Conservation (phyloP, 1,140 invertebrate species). For the Aporrectodea caliginosa region DNA sequence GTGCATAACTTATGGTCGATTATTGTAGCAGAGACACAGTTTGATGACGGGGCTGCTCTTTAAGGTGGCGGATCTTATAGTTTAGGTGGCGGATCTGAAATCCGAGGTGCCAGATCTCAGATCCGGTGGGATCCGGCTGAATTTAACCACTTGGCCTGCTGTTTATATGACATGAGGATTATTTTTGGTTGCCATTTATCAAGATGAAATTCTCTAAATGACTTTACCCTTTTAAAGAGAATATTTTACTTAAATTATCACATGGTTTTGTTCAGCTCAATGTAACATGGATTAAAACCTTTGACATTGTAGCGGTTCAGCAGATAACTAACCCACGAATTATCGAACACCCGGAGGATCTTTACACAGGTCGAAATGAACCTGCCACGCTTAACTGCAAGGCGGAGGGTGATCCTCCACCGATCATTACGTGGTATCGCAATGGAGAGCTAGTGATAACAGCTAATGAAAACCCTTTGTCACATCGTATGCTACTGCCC, state of each 20-base stretch:
- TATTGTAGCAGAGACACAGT: too few species aligned
- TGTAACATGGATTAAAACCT: background rate
- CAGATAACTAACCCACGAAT: conserved; percentile 65
- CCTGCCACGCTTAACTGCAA: conserved; percentile 58
- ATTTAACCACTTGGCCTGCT: too few species aligned
- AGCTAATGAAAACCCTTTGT: conserved; percentile 64
- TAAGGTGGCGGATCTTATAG: too few species aligned
- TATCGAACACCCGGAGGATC: conserved; percentile 87
- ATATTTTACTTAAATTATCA: too few species aligned
- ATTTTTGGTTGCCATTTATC: background rate
- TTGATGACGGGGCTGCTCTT: too few species aligned
- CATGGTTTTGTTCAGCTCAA: background rate
- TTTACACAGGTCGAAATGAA: conserved; percentile 78
- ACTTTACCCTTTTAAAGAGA: background rate
- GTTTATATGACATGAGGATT: too few species aligned
- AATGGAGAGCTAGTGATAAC: conserved; percentile 57
- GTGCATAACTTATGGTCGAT: too few species aligned
- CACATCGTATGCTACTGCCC: conserved; percentile 81
- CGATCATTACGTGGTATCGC: conserved; percentile 78
- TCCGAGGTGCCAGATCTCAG: too few species aligned
- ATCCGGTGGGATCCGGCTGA: too few species aligned
- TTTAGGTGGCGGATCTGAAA: too few species aligned
- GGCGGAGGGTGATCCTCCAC: conserved; percentile 76
- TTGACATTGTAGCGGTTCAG: background rate
- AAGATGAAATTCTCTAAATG: background rate